Evolutionary conservation across 2,113 vertebrate species (phyloP).

Genomic region (Axis porcinus): DNA sequence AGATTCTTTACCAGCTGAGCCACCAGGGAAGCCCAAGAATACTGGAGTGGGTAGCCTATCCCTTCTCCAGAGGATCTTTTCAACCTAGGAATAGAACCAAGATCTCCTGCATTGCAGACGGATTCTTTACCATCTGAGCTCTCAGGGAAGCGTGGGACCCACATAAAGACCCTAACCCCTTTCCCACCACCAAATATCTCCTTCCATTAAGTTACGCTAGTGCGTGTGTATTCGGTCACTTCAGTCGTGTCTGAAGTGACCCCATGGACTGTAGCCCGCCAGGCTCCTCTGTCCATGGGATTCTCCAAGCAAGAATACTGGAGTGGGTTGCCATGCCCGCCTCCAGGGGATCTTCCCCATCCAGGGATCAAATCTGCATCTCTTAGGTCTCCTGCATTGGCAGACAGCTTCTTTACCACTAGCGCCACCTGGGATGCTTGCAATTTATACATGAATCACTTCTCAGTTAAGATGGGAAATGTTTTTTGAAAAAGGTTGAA

Average conservation of each 20-base stretch:
- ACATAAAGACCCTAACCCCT: not conserved
- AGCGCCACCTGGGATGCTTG: not conserved
- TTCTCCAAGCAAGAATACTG: not conserved
- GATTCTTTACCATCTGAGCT: not conserved
- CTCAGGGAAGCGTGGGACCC: not conserved
- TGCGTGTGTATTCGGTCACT: rapidly evolving
- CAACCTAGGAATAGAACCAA: rapidly evolving
- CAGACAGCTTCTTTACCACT: not conserved
- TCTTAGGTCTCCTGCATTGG: not conserved
- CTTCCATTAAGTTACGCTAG: not conserved
- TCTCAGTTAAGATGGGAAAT: not conserved
- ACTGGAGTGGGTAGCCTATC: not conserved
- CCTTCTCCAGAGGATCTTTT: not conserved
- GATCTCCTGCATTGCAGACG: rapidly evolving
- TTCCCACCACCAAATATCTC: not conserved
- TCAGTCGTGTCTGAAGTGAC: not conserved
- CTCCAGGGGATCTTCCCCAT: not conserved
- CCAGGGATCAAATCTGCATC: rapidly evolving
- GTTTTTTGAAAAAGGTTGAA: not conserved
- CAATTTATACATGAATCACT: not conserved
- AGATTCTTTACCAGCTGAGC: not conserved
- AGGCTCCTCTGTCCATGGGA: not conserved
- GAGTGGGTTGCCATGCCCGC: not conserved
- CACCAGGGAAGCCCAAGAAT: not conserved
- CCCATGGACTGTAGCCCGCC: not conserved